phyloP scores from a whole-genome alignment of 2,888 invertebrate genomes.

The Baccha elongata region DNA sequence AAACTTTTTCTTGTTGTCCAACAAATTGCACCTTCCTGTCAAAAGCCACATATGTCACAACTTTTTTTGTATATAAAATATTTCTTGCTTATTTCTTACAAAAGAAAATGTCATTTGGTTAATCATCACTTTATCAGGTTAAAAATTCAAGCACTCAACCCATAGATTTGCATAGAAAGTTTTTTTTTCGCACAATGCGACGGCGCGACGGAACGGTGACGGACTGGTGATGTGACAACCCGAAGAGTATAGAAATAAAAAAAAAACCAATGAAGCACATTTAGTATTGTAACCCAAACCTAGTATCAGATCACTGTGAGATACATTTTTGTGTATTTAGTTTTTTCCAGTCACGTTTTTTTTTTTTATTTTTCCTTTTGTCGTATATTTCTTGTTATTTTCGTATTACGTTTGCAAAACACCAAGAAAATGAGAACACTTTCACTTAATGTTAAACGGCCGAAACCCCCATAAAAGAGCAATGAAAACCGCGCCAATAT shows the following conservation, averaged over 20 bases:
- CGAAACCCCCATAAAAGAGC: conserved; percentile 43
- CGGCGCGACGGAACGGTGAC: not conserved
- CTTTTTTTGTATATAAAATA: not conserved
- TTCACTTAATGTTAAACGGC: conserved; percentile 49
- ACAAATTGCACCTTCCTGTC: conserved; percentile 44
- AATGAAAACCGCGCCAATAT: conserved; percentile 51
- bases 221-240: conserved; percentile 21
- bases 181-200: conserved; percentile 42
- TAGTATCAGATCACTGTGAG: conserved; percentile 57
- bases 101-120: conserved; percentile 42
- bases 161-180: conserved; percentile 66
- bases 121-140: conserved; percentile 29
- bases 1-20: not conserved
- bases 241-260: not conserved
- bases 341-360: conserved; percentile 44
- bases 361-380: conserved; percentile 8
- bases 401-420: conserved; percentile 46
- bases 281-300: conserved; percentile 47
- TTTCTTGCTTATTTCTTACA: conserved; percentile 14
- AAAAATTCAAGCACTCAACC: conserved; percentile 44
- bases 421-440: conserved; percentile 68
- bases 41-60: conserved; percentile 50
- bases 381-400: conserved; percentile 47
- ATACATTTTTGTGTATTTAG: conserved; percentile 40
- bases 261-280: conserved; percentile 25